phyloP scores from a whole-genome alignment of 2,888 invertebrate genomes.

The Eubasilissa splendida region DNA sequence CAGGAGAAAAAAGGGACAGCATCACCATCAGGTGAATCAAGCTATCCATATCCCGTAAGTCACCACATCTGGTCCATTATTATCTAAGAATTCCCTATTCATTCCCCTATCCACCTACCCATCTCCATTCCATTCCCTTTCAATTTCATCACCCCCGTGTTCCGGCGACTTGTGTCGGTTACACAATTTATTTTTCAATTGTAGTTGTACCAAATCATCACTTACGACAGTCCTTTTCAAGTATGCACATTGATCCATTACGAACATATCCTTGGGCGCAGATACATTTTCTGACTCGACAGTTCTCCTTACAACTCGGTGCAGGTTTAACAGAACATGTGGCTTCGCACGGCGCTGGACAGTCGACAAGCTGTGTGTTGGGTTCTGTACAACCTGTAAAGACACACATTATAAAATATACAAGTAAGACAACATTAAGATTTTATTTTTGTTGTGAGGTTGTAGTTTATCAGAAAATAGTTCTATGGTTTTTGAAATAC shows the following conservation, averaged over 20 bases:
- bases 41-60: too few relatives aligned
- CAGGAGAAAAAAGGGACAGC: too few relatives aligned
- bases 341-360: slow-evolving; percentile 4
- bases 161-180: too few relatives aligned
- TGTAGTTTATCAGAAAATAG: background rate
- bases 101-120: too few relatives aligned
- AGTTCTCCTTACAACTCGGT: background rate
- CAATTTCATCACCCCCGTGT: too few relatives aligned
- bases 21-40: too few relatives aligned
- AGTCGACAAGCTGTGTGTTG: slow-evolving; percentile 5
- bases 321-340: background rate
- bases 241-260: background rate
- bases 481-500: too few relatives aligned
- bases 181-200: too few relatives aligned
- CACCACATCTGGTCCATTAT: too few relatives aligned
- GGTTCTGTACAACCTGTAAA: slow-evolving; percentile 28
- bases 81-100: too few relatives aligned
- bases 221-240: slow-evolving; percentile 17
- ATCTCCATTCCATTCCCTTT: too few relatives aligned
- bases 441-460: background rate
- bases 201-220: background rate
- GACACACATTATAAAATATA: background rate
- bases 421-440: background rate
- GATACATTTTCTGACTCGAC: background rate
- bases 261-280: slow-evolving; percentile 20